Evolutionary conservation across 2,797 vertebrate species (phyloP).

Genomic region (Sebastes miniatus): DNA sequence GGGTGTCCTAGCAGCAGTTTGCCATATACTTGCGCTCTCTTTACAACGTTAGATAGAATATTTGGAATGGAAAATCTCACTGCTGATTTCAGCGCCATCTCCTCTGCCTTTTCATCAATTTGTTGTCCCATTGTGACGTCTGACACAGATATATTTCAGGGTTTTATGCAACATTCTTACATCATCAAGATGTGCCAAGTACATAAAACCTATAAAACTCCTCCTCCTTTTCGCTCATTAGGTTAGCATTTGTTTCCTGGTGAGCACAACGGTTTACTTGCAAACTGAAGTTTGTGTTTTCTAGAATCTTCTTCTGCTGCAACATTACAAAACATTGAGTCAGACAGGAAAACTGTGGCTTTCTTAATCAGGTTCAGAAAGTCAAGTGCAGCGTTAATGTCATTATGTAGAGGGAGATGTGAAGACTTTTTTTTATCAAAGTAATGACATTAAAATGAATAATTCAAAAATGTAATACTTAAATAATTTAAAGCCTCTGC

Average conservation of each 20-base stretch:
- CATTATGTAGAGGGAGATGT: slow-evolving; percentile 27
- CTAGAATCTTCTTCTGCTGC: background rate
- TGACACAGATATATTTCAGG: background rate
- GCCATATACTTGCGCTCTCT: background rate
- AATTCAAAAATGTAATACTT: slow-evolving; percentile 55
- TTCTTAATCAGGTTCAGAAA: background rate
- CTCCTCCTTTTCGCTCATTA: background rate
- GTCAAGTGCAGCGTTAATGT: slow-evolving; percentile 37
- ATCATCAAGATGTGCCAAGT: background rate
- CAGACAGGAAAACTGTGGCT: background rate
- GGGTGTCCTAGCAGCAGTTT: background rate
- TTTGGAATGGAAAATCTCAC: background rate
- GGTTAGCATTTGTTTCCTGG: background rate
- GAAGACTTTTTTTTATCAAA: slow-evolving; percentile 44
- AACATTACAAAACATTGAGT: slow-evolving; percentile 16
- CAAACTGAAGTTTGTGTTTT: background rate
- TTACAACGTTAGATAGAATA: background rate
- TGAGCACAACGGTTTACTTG: background rate
- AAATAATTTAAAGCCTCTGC: slow-evolving; percentile 51
- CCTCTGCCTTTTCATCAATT: background rate
- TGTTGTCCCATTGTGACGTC: background rate
- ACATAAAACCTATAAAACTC: background rate
- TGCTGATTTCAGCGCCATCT: background rate
- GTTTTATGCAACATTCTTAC: background rate
- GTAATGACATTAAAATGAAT: slow-evolving; percentile 61